phyloP scores from a whole-genome alignment of 2,113 vertebrate genomes.

The Phoenicopterus ruber region DNA sequence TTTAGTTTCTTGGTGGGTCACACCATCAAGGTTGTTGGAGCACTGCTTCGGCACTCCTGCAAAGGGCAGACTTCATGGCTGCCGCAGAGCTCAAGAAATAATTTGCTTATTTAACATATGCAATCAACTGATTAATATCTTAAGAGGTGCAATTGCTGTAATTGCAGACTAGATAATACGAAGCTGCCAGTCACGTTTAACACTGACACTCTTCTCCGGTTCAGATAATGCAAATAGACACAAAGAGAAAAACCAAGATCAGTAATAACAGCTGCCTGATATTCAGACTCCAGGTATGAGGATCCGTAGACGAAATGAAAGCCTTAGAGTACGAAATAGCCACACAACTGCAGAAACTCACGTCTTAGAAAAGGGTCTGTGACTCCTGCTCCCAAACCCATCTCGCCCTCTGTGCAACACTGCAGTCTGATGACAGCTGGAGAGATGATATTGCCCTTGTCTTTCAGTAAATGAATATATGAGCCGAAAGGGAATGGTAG shows the following conservation, averaged over 20 bases:
- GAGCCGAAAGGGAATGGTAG: background rate
- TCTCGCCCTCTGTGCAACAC: background rate
- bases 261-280: background rate
- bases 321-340: background rate
- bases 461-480: background rate
- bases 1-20: background rate
- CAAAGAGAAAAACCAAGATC: background rate
- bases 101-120: background rate
- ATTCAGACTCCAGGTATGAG: background rate
- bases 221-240: background rate
- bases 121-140: background rate
- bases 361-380: background rate
- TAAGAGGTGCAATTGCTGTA: background rate
- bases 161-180: background rate
- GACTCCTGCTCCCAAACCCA: background rate
- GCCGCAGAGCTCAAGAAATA: background rate
- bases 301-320: background rate
- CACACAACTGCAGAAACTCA: background rate
- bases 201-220: background rate
- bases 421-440: background rate
- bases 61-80: background rate
- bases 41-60: background rate
- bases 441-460: background rate
- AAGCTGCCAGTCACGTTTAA: background rate
- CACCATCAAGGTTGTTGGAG: background rate